These are phyloP conservation scores for Oikopleura albicans DNA, from an alignment of 23 tunicate species.

Conservation along the genomic window DNA sequence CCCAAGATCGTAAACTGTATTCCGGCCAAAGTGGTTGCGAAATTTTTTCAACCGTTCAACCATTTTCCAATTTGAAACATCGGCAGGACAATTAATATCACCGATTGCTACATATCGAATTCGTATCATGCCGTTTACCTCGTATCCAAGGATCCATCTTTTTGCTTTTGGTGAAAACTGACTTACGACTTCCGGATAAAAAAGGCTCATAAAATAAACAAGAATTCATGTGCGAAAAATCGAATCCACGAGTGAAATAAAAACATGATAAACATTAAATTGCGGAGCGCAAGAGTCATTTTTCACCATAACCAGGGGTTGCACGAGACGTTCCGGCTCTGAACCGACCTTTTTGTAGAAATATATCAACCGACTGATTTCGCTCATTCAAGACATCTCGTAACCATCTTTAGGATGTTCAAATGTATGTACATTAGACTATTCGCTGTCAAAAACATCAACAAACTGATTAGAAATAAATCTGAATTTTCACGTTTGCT, in stretches of 20 bases:
- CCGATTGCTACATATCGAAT: neutral
- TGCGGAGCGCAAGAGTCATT: no score
- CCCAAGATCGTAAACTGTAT: neutral
- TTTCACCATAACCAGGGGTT: no score
- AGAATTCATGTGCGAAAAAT: no score
- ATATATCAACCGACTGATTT: neutral
- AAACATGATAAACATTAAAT: no score
- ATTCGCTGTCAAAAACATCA: neutral
- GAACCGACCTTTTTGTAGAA: neutral
- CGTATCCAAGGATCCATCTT: neutral
- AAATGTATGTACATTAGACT: neutral
- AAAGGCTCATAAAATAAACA: no score
- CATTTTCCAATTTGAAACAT: neutral
- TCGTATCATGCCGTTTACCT: neutral
- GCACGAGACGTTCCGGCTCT: neutral
- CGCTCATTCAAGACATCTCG: neutral
- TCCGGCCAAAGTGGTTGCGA: neutral
- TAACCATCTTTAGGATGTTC: neutral
- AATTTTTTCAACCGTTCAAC: neutral
- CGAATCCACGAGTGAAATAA: no score
- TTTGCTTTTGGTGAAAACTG: neutral
- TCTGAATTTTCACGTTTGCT: no score
- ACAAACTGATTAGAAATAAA: no score
- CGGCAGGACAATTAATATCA: neutral
- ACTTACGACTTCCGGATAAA: neutral